Evolutionary conservation across 2,888 invertebrate species (phyloP).

Genomic region (Mesorhabditis sp.): DNA sequence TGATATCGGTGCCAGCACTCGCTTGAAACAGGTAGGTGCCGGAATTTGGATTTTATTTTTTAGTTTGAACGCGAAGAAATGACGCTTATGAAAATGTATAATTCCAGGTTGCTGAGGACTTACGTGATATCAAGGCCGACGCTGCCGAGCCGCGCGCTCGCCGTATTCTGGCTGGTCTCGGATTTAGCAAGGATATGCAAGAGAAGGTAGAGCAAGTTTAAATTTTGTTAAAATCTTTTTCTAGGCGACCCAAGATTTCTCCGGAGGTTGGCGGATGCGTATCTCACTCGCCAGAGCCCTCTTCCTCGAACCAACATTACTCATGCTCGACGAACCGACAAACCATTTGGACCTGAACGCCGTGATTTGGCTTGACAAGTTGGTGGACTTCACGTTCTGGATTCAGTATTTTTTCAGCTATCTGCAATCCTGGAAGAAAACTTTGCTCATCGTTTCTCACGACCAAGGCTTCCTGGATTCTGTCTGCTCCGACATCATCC

Average conservation of each 20-base stretch:
- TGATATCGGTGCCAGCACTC: conserved; percentile 69
- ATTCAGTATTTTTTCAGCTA: conserved; percentile 68
- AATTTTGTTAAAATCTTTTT: not conserved
- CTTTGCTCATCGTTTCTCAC: conserved; percentile 93
- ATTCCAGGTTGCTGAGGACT: conserved; percentile 78
- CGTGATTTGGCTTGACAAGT: conserved; percentile 99
- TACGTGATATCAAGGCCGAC: conserved; percentile 93
- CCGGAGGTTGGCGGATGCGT: conserved; percentile 95
- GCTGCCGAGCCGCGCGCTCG: conserved; percentile 94
- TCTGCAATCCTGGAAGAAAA: conserved; percentile 97
- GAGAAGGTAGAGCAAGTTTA: conserved; percentile 64
- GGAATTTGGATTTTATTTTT: not conserved
- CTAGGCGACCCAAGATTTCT: conserved; percentile 63
- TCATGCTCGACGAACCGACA: conserved; percentile 96
- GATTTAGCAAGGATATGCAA: conserved; percentile 76
- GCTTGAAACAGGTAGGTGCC: conserved; percentile 72
- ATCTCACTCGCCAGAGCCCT: conserved; percentile 68
- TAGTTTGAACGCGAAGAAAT: not conserved
- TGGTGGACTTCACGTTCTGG: conserved; percentile 58
- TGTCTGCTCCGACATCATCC: conserved; percentile 97
- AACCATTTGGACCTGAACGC: conserved; percentile 98
- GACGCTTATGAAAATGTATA: not conserved
- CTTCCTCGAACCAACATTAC: conserved; percentile 91
- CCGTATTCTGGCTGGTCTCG: conserved; percentile 91
- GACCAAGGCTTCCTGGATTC: conserved; percentile 99